Evolutionary conservation across 2,797 vertebrate genomes (phyloP).

Genomic region (Esox lucius): DNA sequence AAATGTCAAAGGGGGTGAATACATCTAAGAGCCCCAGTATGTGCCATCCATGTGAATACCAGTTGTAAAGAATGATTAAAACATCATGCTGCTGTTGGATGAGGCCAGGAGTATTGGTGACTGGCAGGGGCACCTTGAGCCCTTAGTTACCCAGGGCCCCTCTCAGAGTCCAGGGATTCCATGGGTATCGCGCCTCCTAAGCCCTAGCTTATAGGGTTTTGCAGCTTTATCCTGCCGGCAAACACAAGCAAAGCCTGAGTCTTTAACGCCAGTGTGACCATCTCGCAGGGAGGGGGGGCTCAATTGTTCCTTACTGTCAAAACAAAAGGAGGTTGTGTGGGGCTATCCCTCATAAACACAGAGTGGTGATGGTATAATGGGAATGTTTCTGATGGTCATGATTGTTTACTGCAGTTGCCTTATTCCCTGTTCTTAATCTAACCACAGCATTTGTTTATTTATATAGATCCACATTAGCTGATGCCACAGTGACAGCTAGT

Average conservation of each 20-base stretch:
- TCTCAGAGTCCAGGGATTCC: constrained; percentile 12
- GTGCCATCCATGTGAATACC: neutral
- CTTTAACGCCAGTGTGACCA: neutral
- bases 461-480: no score
- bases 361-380: neutral
- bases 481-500: no score
- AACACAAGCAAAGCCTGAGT: constrained; percentile 1
- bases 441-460: no score
- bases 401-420: neutral
- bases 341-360: neutral
- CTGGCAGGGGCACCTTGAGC: constrained; percentile 4
- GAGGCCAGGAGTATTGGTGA: neutral
- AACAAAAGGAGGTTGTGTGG: neutral
- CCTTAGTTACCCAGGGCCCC: constrained; percentile 6
- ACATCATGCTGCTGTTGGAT: neutral
- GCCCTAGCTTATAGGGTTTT: constrained; percentile 17
- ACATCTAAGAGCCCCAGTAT: no score
- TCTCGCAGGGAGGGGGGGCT: neutral
- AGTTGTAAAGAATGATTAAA: neutral
- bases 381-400: neutral
- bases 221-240: constrained; percentile 14
- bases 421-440: neutral
- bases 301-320: neutral
- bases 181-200: constrained; percentile 13
- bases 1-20: no score